phyloP scores from a whole-genome alignment of 2,888 invertebrate genomes.

The Conchocele bisecta region DNA sequence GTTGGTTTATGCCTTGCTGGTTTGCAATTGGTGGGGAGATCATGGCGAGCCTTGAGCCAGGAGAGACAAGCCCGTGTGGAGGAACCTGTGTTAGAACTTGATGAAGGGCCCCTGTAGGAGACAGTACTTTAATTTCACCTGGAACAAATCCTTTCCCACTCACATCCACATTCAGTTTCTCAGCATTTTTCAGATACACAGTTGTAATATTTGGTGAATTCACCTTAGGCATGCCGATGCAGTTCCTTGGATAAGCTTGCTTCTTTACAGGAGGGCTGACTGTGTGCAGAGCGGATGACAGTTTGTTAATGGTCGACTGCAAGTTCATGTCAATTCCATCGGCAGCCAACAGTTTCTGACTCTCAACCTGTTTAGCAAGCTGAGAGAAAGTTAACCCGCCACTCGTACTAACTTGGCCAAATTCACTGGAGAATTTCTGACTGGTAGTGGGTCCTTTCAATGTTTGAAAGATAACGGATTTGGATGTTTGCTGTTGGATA shows the following conservation, averaged over 20 bases:
- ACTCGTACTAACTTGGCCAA: slow-evolving; percentile 40
- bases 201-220: not conserved
- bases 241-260: not conserved
- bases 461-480: slow-evolving; percentile 17
- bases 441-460: not conserved
- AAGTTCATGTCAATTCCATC: slow-evolving; percentile 31
- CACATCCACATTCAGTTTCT: slow-evolving; percentile 8
- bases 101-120: no score
- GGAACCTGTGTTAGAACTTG: not conserved
- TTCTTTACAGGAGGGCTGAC: not conserved
- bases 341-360: slow-evolving; percentile 9
- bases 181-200: not conserved
- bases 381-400: slow-evolving; percentile 45
- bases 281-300: slow-evolving; percentile 40
- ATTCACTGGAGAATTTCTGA: slow-evolving; percentile 25
- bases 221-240: not conserved
- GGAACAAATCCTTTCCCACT: not conserved
- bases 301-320: slow-evolving; percentile 47
- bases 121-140: no score
- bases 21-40: slow-evolving; percentile 19
- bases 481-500: slow-evolving; percentile 45
- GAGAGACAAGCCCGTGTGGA: not conserved
- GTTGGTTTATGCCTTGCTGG: not conserved
- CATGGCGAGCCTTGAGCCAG: not conserved
- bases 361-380: slow-evolving; percentile 35